Evolutionary conservation across 2,888 invertebrate species (phyloP).

Genomic region (Parochlus steinenii): DNA sequence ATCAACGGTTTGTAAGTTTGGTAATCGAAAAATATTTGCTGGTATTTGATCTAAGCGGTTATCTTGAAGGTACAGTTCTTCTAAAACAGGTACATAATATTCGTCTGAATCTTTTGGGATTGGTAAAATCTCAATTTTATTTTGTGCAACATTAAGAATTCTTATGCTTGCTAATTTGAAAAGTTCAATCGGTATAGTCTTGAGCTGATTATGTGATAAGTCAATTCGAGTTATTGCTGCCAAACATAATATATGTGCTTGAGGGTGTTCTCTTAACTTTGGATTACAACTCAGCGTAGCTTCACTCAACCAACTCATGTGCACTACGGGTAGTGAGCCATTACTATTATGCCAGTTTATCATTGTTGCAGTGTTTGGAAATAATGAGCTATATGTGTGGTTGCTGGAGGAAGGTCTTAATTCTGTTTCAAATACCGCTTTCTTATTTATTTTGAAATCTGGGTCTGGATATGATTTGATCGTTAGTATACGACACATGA

Average conservation of each 20-base stretch:
- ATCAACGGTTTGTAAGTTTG: slow-evolving; percentile 63
- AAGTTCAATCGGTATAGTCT: slow-evolving; percentile 59
- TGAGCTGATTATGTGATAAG: slow-evolving; percentile 75
- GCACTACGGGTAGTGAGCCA: slow-evolving; percentile 17
- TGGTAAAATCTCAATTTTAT: slow-evolving; percentile 66
- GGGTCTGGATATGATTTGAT: slow-evolving; percentile 81
- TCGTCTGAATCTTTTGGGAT: slow-evolving; percentile 25
- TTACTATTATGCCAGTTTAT: slow-evolving; percentile 80
- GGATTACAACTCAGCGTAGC: slow-evolving; percentile 76
- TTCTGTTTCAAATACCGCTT: slow-evolving; percentile 42
- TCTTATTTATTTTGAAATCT: slow-evolving; percentile 84
- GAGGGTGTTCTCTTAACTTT: slow-evolving; percentile 52
- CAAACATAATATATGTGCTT: slow-evolving; percentile 50
- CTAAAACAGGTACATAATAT: slow-evolving; percentile 61
- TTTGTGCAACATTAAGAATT: slow-evolving; percentile 76
- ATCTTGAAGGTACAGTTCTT: slow-evolving; percentile 84
- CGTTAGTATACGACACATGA: slow-evolving; percentile 67
- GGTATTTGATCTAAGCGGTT: slow-evolving; percentile 75
- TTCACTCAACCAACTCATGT: slow-evolving; percentile 62
- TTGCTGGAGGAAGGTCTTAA: slow-evolving; percentile 37
- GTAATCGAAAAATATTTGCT: slow-evolving; percentile 62
- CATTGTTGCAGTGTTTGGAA: slow-evolving; percentile 70
- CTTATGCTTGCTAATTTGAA: slow-evolving; percentile 70
- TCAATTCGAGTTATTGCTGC: slow-evolving; percentile 88
- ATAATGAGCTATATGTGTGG: slow-evolving; percentile 61